phyloP scores from a whole-genome alignment of 2,113 vertebrate species.

The Calcarius ornatus region DNA sequence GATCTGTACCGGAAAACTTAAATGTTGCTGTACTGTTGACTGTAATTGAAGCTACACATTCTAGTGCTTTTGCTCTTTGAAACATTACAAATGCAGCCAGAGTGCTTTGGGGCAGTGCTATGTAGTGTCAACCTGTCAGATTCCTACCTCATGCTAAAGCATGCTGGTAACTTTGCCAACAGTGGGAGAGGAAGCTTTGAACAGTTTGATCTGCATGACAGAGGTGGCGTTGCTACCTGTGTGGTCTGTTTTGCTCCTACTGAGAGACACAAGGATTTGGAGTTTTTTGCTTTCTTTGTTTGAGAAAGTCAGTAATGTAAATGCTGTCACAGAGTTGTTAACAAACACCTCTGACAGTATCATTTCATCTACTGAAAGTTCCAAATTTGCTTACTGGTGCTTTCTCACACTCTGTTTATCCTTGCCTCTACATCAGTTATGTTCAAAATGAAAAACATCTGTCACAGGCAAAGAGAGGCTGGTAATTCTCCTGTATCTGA shows the following conservation, averaged over 20 bases:
- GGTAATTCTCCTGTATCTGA: not conserved
- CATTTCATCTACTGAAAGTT: not conserved
- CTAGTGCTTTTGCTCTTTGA: not conserved
- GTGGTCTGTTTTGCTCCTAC: conserved; percentile 14
- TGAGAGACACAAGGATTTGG: not conserved
- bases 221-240: conserved; percentile 29
- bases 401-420: not conserved
- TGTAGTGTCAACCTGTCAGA: conserved; percentile 45
- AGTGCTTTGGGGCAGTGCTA: not conserved
- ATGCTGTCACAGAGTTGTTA: not conserved
- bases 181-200: conserved; percentile 38
- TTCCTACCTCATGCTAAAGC: conserved; percentile 24
- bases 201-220: not conserved
- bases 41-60: not conserved
- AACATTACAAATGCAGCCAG: not conserved
- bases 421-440: not conserved
- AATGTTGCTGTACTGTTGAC: not conserved
- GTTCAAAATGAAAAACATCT: not conserved
- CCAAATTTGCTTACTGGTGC: not conserved
- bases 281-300: not conserved
- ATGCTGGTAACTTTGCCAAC: conserved; percentile 44
- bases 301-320: not conserved
- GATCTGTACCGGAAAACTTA: not conserved
- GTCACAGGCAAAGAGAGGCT: not conserved
- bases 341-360: not conserved